A percentile compares a stretch with the other conserved stretches of the same genome.
Evolutionary conservation across 1,140 invertebrate species (phyloP).

Genomic region (Archegozetes longisetosus): DNA sequence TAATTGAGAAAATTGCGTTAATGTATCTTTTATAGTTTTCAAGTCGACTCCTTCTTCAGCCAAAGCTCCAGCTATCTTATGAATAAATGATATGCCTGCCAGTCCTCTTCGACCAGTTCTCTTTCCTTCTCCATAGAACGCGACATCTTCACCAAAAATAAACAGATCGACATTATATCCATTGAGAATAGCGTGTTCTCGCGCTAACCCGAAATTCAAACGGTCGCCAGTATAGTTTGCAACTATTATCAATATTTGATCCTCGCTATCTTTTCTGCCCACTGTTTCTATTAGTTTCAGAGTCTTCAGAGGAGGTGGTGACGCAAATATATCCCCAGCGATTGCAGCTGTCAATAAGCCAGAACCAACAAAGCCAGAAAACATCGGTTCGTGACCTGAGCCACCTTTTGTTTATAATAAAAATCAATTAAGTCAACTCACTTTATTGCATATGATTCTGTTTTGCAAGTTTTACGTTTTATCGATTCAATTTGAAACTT

Average conservation of each 20-base stretch:
- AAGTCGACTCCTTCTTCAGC: conserved; percentile 43
- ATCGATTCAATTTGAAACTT: background rate
- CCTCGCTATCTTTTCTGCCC: conserved; percentile 7
- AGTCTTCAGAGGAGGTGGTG: conserved; percentile 49
- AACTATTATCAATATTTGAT: conserved; percentile 45
- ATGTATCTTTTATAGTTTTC: conserved; percentile 29
- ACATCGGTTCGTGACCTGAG: conserved; percentile 66
- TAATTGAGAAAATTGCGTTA: conserved; percentile 25
- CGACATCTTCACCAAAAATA: conserved; percentile 54
- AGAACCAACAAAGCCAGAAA: conserved; percentile 52
- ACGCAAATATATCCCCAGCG: conserved; percentile 56
- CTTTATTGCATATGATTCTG: no score
- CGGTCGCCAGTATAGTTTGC: conserved; percentile 76
- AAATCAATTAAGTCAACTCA: background rate
- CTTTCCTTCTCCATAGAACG: conserved; percentile 31
- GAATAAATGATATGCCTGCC: conserved; percentile 50
- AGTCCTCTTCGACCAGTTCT: conserved; percentile 50
- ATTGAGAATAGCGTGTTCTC: conserved; percentile 47
- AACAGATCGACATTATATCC: conserved; percentile 47
- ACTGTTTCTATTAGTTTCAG: conserved; percentile 39
- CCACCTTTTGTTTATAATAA: conserved; percentile 31
- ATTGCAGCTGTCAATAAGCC: conserved; percentile 60
- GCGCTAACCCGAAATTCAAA: conserved; percentile 65
- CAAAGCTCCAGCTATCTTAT: conserved; percentile 58
- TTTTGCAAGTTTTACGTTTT: no score